phyloP scores from a whole-genome alignment of 2,113 vertebrate genomes.

The Acrocephalus arundinaceus region DNA sequence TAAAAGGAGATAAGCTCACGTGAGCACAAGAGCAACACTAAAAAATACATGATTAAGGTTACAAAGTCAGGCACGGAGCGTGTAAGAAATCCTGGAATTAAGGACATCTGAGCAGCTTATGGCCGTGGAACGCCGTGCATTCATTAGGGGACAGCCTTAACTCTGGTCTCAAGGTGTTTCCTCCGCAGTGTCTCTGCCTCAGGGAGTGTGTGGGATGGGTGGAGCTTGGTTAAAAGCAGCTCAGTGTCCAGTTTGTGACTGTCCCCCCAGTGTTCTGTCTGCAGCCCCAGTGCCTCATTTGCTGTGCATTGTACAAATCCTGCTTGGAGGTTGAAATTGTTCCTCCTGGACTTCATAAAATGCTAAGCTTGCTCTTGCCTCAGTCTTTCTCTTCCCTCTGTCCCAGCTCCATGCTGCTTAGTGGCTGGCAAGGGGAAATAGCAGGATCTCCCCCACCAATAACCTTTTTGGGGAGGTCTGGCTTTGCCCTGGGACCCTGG shows the following conservation, averaged over 20 bases:
- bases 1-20: neutral
- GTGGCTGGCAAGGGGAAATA: neutral
- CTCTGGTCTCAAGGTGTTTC: neutral
- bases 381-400: neutral
- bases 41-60: neutral
- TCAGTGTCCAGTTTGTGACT: neutral
- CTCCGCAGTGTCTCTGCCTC: neutral
- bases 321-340: neutral
- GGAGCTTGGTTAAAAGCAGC: neutral
- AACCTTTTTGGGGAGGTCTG: neutral
- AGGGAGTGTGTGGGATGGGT: neutral
- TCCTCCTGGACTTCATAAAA: neutral
- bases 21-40: rapidly evolving
- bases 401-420: neutral
- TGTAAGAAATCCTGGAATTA: neutral
- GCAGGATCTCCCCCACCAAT: neutral
- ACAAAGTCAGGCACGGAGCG: neutral
- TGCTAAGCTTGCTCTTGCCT: neutral
- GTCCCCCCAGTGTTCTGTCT: neutral
- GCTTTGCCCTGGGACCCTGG: neutral
- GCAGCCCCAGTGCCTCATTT: rapidly evolving
- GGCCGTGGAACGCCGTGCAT: rapidly evolving
- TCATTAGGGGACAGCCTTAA: neutral
- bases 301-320: rapidly evolving
- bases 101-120: conserved; percentile 7